Evolutionary conservation across 2,888 invertebrate species (phyloP).

Genomic region (Cosmopolites sordidus): DNA sequence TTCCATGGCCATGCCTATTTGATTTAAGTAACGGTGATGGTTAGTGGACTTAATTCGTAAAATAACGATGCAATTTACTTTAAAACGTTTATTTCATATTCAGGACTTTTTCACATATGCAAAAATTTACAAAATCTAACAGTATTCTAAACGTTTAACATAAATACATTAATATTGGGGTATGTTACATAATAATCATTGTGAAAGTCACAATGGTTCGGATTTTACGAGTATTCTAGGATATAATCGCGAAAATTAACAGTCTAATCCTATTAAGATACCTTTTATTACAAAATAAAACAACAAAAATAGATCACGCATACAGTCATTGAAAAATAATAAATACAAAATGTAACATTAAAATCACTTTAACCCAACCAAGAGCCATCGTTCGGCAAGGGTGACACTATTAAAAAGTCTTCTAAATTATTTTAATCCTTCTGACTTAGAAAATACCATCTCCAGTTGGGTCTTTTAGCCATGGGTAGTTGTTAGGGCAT

Average conservation of each 20-base stretch:
- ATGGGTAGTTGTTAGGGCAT: slow-evolving; percentile 92
- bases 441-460: slow-evolving; percentile 79
- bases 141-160: slow-evolving; percentile 32
- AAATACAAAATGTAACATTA: slow-evolving; percentile 43
- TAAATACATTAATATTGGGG: slow-evolving; percentile 34
- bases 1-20: slow-evolving; percentile 8
- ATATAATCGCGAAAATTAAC: slow-evolving; percentile 33
- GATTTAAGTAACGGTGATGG: not conserved
- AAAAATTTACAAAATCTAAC: slow-evolving; percentile 19
- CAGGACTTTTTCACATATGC: slow-evolving; percentile 14
- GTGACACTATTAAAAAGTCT: slow-evolving; percentile 34
- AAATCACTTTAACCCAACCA: slow-evolving; percentile 29
- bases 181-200: slow-evolving; percentile 36
- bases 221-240: slow-evolving; percentile 23
- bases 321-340: slow-evolving; percentile 41
- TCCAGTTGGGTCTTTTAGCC: slow-evolving; percentile 88
- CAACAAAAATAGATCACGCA: slow-evolving; percentile 41
- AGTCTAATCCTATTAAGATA: slow-evolving; percentile 41
- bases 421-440: slow-evolving; percentile 35
- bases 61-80: slow-evolving; percentile 3
- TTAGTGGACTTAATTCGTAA: not conserved
- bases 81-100: slow-evolving; percentile 15
- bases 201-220: slow-evolving; percentile 34
- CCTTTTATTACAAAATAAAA: slow-evolving; percentile 34
- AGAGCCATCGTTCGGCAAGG: slow-evolving; percentile 30